Evolutionary conservation across 1,140 invertebrate genomes (phyloP).

Genomic region (Nasonia longicornis): DNA sequence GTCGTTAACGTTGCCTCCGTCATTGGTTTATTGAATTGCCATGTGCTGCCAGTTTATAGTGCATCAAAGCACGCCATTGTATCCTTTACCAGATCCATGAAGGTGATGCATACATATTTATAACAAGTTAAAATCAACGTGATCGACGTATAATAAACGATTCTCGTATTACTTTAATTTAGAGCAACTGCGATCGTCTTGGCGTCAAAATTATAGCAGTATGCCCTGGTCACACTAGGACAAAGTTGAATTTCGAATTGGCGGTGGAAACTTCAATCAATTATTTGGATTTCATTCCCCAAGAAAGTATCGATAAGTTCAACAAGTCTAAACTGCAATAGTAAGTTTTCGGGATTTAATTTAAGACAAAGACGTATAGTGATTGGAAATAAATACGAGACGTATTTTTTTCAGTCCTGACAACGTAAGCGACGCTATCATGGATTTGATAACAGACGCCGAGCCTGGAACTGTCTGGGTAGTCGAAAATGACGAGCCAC

Average conservation of each 20-base stretch:
- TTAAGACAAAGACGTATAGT: neutral
- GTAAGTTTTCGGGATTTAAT: neutral
- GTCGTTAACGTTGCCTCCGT: slow-evolving; percentile 74
- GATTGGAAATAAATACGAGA: neutral
- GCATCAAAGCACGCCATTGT: slow-evolving; percentile 74
- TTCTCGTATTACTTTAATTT: neutral
- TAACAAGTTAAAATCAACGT: neutral
- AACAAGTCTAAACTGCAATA: neutral
- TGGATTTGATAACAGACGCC: slow-evolving; percentile 60
- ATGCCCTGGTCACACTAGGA: slow-evolving; percentile 67
- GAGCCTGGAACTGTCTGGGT: slow-evolving; percentile 64
- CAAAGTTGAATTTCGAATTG: slow-evolving; percentile 1
- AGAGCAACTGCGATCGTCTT: slow-evolving; percentile 14
- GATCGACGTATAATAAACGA: neutral
- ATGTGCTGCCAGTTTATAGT: slow-evolving; percentile 71
- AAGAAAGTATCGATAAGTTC: neutral
- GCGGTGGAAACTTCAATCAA: neutral
- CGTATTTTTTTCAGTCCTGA: neutral
- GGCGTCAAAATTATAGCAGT: slow-evolving; percentile 64
- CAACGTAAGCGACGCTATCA: slow-evolving; percentile 50
- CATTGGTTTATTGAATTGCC: slow-evolving; percentile 70
- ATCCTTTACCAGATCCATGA: slow-evolving; percentile 58
- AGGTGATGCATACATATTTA: slow-evolving; percentile 43
- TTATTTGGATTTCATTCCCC: slow-evolving; percentile 12
- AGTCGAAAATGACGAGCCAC: slow-evolving; percentile 58